A percentile compares a stretch with the other conserved stretches of the same genome.
Evolutionary conservation across 2,888 invertebrate species (phyloP).

Genomic region (Synergus gifuensis): DNA sequence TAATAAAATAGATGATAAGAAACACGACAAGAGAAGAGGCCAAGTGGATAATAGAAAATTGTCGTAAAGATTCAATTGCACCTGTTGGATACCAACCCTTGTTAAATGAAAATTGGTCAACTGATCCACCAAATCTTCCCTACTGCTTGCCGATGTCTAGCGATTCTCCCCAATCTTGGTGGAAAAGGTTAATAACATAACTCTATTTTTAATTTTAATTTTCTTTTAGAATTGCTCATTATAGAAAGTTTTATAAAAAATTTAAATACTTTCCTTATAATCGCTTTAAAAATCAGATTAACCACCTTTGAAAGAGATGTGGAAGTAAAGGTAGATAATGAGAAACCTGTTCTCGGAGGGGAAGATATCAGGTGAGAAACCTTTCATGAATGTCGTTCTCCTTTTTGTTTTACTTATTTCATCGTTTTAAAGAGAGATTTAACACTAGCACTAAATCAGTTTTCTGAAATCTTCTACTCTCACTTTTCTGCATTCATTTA

Average conservation of each 20-base stretch:
- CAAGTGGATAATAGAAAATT: not conserved
- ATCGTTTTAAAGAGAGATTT: constrained; percentile 29
- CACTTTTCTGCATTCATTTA: not conserved
- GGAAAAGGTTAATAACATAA: constrained; percentile 69
- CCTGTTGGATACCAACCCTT: constrained; percentile 80
- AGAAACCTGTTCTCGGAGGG: constrained; percentile 19
- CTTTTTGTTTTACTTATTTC: constrained; percentile 29
- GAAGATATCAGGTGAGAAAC: constrained; percentile 36
- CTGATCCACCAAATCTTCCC: constrained; percentile 77
- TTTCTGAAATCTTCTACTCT: not conserved
- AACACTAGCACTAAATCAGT: not conserved
- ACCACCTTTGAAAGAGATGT: constrained; percentile 54
- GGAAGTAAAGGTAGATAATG: constrained; percentile 64
- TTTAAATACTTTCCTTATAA: not conserved
- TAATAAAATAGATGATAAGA: not conserved
- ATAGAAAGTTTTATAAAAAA: too few relatives aligned
- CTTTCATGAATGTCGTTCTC: constrained; percentile 31
- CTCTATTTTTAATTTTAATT: not conserved
- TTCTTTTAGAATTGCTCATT: not conserved
- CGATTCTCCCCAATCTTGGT: constrained; percentile 84
- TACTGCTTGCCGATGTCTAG: constrained; percentile 84
- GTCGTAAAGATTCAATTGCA: constrained; percentile 55
- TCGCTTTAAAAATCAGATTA: constrained; percentile 51
- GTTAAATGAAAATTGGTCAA: constrained; percentile 80
- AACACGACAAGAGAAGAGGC: not conserved